Conservation (phyloP, 2,888 invertebrate species). For the Cantharis rufa region DNA sequence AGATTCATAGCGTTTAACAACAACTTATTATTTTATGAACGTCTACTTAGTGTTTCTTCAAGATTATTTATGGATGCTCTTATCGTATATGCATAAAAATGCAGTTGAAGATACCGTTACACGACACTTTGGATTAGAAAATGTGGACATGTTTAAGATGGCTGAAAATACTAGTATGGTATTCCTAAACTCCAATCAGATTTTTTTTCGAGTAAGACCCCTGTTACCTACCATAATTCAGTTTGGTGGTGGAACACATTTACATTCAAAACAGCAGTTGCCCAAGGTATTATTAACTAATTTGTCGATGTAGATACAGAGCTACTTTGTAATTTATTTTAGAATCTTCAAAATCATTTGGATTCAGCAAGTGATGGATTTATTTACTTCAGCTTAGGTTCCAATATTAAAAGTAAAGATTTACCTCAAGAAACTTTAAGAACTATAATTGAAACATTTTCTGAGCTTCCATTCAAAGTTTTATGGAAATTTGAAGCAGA, state of each 20-base stretch:
- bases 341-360: conserved; percentile 47
- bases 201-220: not conserved
- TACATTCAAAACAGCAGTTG: not conserved
- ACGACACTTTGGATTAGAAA: conserved; percentile 44
- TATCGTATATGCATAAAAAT: not conserved
- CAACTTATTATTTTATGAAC: conserved; percentile 41
- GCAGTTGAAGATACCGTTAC: not conserved
- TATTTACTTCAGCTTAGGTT: conserved; percentile 55
- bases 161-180: conserved; percentile 5
- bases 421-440: conserved; percentile 44
- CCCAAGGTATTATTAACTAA: not conserved
- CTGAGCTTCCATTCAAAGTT: not conserved
- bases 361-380: conserved; percentile 44
- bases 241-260: not conserved
- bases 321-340: not conserved
- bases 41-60: conserved; percentile 28
- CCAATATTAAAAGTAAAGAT: conserved; percentile 48
- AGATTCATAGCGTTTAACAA: conserved; percentile 38
- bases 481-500: conserved; percentile 51
- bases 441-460: conserved; percentile 40
- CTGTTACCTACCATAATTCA: not conserved
- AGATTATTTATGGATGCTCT: not conserved
- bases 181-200: not conserved
- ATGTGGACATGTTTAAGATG: conserved; percentile 40
- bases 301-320: not conserved